Percentiles rank a stretch among this genome's conserved stretches.
Conservation (phyloP, 2,888 invertebrate species). For the Mayetiola destructor region DNA sequence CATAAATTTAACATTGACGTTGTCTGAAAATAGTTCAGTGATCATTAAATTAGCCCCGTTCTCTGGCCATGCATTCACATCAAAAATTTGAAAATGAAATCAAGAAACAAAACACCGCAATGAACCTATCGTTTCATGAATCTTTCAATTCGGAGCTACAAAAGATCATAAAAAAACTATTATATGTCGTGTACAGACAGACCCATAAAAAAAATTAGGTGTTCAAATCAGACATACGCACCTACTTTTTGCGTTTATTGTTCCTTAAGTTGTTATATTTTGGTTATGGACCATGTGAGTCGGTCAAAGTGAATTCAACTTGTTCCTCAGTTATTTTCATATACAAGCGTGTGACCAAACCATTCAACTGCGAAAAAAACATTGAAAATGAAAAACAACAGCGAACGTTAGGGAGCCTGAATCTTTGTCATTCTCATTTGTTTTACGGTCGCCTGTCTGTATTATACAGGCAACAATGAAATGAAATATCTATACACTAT, state of each 20-base stretch:
- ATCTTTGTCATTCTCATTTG: background rate
- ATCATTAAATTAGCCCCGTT: too few species aligned
- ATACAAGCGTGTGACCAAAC: background rate
- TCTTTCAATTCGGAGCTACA: too few species aligned
- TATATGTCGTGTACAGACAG: constrained; percentile 6
- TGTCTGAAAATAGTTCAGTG: too few species aligned
- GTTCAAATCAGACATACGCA: background rate
- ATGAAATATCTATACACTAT: too few species aligned
- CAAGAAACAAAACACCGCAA: too few species aligned
- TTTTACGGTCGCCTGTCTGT: background rate
- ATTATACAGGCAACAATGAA: too few species aligned
- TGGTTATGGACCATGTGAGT: constrained; percentile 4
- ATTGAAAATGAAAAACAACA: background rate
- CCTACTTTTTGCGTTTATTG: background rate
- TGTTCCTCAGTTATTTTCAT: background rate
- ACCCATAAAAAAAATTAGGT: background rate
- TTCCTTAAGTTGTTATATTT: background rate
- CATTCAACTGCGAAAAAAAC: background rate
- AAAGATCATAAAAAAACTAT: too few species aligned
- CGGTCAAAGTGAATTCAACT: background rate
- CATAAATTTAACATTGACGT: too few species aligned
- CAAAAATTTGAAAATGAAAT: too few species aligned
- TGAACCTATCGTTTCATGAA: too few species aligned
- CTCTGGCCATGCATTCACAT: too few species aligned
- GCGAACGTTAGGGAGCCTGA: background rate